A percentile compares a stretch with the other conserved stretches of the same genome.
Evolutionary conservation across 2,113 vertebrate genomes (phyloP).

Genomic region (Lampris incognitus): DNA sequence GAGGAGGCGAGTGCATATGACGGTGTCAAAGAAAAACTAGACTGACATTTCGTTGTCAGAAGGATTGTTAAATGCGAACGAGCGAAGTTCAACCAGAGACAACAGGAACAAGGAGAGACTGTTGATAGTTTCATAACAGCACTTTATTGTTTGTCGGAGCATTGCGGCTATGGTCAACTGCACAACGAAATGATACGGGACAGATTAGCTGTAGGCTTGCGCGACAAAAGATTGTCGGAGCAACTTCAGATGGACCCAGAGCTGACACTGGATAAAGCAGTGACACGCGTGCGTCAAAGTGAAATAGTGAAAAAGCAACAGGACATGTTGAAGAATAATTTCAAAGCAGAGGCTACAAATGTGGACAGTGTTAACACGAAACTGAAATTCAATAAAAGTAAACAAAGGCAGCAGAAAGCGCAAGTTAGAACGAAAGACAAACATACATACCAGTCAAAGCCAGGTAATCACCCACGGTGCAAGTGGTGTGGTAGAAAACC

Average conservation of each 20-base stretch:
- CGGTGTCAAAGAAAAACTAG: too few species aligned
- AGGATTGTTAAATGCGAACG: conserved; percentile 1
- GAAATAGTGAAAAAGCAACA: conserved; percentile 3
- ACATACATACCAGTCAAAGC: too few species aligned
- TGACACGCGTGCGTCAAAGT: background rate
- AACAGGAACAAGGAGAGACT: conserved; percentile 3
- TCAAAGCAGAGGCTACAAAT: background rate
- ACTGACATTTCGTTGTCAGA: too few species aligned
- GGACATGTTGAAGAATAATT: background rate
- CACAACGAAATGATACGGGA: conserved; percentile 28
- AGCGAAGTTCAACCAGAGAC: conserved; percentile 10
- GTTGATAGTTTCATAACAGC: conserved; percentile 20
- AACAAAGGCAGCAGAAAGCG: background rate
- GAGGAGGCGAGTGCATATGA: too few species aligned
- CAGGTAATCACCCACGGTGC: too few species aligned
- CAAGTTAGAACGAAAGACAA: background rate
- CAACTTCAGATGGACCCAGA: background rate
- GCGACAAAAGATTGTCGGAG: conserved; percentile 14
- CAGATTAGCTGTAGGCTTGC: conserved; percentile 16
- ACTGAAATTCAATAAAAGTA: background rate
- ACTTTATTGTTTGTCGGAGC: too few species aligned
- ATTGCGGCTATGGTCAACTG: background rate
- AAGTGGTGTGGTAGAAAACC: too few species aligned
- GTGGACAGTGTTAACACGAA: background rate
- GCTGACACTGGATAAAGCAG: background rate